Percentiles rank a stretch among this genome's conserved stretches.
Evolutionary conservation across 2,888 invertebrate genomes (phyloP).

Genomic region (Caenorhabditis angaria): DNA sequence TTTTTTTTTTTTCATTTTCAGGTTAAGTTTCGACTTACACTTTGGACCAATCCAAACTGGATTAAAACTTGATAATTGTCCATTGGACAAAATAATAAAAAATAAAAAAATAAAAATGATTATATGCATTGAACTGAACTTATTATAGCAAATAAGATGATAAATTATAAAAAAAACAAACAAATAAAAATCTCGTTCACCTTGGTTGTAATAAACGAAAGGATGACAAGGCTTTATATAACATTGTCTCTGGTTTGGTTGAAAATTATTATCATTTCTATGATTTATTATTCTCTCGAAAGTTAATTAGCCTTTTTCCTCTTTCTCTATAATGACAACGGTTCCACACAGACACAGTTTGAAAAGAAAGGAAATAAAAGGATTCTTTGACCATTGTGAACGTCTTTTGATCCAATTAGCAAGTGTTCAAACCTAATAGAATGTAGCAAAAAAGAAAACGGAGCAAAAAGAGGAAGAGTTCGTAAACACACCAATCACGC

Average conservation of each 20-base stretch:
- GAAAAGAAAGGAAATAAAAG: too few species aligned
- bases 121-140: neutral
- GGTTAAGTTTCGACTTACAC: constrained; percentile 17
- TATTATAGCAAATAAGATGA: neutral
- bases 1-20: neutral
- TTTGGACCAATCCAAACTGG: constrained; percentile 37
- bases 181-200: constrained; percentile 2
- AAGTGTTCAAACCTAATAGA: too few species aligned
- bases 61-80: constrained; percentile 13
- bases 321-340: too few species aligned
- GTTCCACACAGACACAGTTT: too few species aligned
- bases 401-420: too few species aligned
- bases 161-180: neutral
- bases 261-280: neutral
- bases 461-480: too few species aligned
- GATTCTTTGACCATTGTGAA: too few species aligned
- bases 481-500: too few species aligned
- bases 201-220: neutral
- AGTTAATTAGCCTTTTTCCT: too few species aligned
- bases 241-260: neutral
- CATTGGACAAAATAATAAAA: constrained; percentile 1
- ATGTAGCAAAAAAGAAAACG: too few species aligned
- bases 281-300: too few species aligned
- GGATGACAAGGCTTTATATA: neutral
- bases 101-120: neutral